Evolutionary conservation across 92 coral and sea anemone species (phyloP).

Genomic region (Epizoanthus fatuus): DNA sequence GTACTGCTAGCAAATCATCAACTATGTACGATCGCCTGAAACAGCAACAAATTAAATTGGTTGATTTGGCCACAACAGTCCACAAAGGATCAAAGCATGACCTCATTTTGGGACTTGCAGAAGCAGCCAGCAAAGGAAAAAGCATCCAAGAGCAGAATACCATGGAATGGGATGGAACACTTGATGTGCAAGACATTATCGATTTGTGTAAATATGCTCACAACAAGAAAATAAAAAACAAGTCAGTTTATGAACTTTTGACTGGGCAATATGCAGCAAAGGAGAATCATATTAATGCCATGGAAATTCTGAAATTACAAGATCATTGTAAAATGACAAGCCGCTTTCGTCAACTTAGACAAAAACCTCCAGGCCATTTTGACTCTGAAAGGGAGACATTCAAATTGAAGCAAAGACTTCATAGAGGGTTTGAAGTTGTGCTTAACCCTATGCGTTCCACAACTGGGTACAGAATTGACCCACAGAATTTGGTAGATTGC

Average conservation of each 20-base stretch:
- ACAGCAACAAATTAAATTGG: conserved; percentile 18
- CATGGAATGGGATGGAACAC: not conserved
- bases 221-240: not conserved
- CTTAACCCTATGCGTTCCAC: conserved; percentile 31
- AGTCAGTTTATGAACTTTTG: conserved; percentile 1
- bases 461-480: conserved; percentile 59
- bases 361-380: no score
- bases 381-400: no score
- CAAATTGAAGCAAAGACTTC: not conserved
- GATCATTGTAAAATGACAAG: conserved; percentile 19
- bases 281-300: conserved; percentile 12
- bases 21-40: not conserved
- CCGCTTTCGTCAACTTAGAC: no score
- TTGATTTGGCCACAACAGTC: conserved; percentile 38
- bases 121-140: conserved; percentile 1
- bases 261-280: not conserved
- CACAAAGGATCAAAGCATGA: conserved; percentile 63
- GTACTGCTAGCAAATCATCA: not conserved
- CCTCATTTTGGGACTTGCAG: conserved; percentile 42
- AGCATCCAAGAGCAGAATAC: not conserved
- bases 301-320: conserved; percentile 55
- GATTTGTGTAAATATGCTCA: conserved; percentile 44
- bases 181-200: conserved; percentile 13
- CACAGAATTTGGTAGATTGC: conserved; percentile 32
- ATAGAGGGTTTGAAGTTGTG: conserved; percentile 44